These are phyloP conservation scores for Mormoops blainvillei DNA, from an alignment of 2,113 vertebrate genomes.

Conservation along the genomic window DNA sequence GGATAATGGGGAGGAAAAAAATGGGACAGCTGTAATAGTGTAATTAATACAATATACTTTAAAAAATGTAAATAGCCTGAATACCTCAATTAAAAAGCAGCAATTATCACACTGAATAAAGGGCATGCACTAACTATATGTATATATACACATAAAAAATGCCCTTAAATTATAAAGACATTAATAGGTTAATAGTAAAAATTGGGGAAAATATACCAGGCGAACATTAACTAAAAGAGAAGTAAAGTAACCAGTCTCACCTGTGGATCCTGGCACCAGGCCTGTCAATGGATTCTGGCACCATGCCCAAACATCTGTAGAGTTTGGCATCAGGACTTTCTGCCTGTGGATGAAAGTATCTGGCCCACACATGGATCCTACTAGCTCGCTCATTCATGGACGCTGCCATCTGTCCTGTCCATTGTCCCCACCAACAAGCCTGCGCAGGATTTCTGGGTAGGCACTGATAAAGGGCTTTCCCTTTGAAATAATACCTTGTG, in stretches of 20 bases:
- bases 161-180: background rate
- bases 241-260: background rate
- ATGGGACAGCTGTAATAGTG: too few relatives aligned
- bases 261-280: too few relatives aligned
- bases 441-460: background rate
- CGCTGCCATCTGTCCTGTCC: too few relatives aligned
- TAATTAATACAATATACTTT: background rate
- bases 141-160: background rate
- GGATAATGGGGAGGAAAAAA: too few relatives aligned
- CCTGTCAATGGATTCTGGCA: background rate
- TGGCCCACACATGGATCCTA: background rate
- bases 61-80: background rate
- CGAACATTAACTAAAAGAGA: background rate
- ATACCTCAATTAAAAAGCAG: background rate
- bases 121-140: background rate
- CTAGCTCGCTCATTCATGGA: background rate
- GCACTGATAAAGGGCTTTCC: background rate
- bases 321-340: background rate
- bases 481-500: slow-evolving; percentile 84
- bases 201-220: background rate
- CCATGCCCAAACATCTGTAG: background rate
- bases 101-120: background rate
- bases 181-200: background rate
- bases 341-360: background rate
- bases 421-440: background rate